phyloP scores from a whole-genome alignment of 2,888 invertebrate genomes.

The Plusia festucae region DNA sequence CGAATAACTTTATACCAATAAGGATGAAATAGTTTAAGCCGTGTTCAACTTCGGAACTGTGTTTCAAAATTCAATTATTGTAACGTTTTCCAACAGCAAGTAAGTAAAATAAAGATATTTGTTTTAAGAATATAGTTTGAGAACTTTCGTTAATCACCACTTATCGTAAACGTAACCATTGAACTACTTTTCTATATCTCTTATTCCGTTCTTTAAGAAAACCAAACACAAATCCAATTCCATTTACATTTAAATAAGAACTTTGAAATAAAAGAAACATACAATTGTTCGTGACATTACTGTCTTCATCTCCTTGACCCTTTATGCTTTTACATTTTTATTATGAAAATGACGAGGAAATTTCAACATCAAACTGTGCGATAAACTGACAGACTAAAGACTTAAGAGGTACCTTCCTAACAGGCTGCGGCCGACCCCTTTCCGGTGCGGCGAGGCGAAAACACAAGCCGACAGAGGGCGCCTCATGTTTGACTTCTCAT shows the following conservation, averaged over 20 bases:
- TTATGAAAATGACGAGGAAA: slow-evolving; percentile 20
- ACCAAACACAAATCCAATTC: neutral
- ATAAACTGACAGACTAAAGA: slow-evolving; percentile 53
- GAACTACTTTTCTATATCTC: neutral
- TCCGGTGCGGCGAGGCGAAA: slow-evolving; percentile 67
- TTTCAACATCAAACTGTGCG: slow-evolving; percentile 26
- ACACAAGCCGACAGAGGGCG: slow-evolving; percentile 68
- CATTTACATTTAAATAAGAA: neutral
- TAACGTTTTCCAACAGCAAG: neutral
- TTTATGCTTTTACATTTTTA: slow-evolving; percentile 8
- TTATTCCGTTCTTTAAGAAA: neutral
- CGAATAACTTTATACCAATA: slow-evolving; percentile 9
- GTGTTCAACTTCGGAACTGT: neutral
- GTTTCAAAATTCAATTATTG: neutral
- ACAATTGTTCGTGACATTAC: neutral
- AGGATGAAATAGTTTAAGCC: slow-evolving; percentile 6
- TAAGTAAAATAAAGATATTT: neutral
- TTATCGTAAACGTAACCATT: neutral
- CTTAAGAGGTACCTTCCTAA: slow-evolving; percentile 54
- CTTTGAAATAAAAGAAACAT: neutral
- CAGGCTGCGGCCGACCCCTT: slow-evolving; percentile 60
- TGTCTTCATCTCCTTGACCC: slow-evolving; percentile 3
- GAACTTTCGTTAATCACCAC: neutral
- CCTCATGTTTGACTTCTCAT: slow-evolving; percentile 75
- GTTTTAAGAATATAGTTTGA: too few species aligned